Conservation (phyloP, 2,888 invertebrate species). For the Seira ritae region DNA sequence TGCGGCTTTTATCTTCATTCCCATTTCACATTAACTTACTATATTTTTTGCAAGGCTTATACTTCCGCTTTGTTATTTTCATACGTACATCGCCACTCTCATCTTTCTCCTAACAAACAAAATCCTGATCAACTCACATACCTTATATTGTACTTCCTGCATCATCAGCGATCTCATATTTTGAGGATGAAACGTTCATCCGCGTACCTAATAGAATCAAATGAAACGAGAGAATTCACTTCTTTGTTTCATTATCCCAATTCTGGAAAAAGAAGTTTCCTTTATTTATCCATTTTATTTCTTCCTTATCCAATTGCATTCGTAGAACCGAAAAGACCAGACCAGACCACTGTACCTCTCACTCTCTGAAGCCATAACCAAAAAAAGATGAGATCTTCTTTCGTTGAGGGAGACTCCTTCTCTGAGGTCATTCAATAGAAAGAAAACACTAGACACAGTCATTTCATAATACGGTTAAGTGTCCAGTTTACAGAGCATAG, state of each 20-base stretch:
- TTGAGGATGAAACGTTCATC: constrained; percentile 1
- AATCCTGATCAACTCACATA: neutral
- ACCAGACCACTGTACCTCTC: neutral
- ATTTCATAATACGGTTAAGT: constrained; percentile 31
- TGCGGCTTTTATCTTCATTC: constrained; percentile 26
- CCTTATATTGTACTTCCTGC: too few relatives aligned
- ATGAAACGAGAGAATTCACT: constrained; percentile 22
- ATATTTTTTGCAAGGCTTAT: constrained; percentile 25
- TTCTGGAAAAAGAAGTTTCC: constrained; percentile 17
- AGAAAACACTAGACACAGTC: constrained; percentile 24
- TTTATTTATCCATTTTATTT: constrained; percentile 12
- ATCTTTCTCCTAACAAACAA: neutral
- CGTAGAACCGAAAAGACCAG: neutral
- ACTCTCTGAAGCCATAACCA: neutral
- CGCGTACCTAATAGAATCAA: constrained; percentile 16
- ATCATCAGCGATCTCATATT: constrained; percentile 11
- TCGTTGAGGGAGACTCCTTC: too few relatives aligned
- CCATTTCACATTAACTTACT: constrained; percentile 15
- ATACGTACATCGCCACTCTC: neutral
- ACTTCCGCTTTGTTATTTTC: neutral
- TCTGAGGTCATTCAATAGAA: constrained; percentile 18
- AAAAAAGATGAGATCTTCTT: neutral
- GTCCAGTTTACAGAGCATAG: constrained; percentile 30
- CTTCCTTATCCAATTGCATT: neutral
- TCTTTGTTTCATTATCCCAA: constrained; percentile 24